phyloP scores from a whole-genome alignment of 2,888 invertebrate genomes.

The Drosophila helvetica region DNA sequence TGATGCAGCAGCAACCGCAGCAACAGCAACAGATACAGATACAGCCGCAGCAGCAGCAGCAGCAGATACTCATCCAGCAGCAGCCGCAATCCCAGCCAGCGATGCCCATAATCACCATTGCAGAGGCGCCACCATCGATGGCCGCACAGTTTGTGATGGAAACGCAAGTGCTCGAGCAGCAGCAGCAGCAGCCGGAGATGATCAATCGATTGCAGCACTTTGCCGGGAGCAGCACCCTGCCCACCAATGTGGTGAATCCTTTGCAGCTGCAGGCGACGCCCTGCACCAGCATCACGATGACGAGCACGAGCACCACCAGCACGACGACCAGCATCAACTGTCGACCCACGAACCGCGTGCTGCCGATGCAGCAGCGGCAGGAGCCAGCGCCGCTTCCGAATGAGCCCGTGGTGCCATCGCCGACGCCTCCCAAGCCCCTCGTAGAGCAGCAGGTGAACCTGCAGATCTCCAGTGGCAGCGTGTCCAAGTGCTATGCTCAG shows the following conservation, averaged over 20 bases:
- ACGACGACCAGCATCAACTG: slow-evolving; percentile 34
- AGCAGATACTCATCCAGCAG: slow-evolving; percentile 29
- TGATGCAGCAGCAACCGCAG: slow-evolving; percentile 13
- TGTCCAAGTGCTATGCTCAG: slow-evolving; percentile 47
- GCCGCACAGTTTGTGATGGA: slow-evolving; percentile 51
- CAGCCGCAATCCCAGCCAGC: slow-evolving; percentile 49
- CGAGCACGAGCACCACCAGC: slow-evolving; percentile 38
- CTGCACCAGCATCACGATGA: slow-evolving; percentile 43
- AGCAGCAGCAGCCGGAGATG: slow-evolving; percentile 50
- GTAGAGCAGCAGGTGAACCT: slow-evolving; percentile 56
- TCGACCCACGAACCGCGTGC: slow-evolving; percentile 90
- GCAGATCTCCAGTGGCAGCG: slow-evolving; percentile 20
- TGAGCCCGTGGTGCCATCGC: slow-evolving; percentile 62
- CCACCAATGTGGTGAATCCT: slow-evolving; percentile 90
- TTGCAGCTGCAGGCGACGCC: slow-evolving; percentile 85
- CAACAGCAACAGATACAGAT: slow-evolving; percentile 7
- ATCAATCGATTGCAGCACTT: slow-evolving; percentile 63
- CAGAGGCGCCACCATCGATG: slow-evolving; percentile 31
- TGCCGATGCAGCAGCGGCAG: slow-evolving; percentile 90
- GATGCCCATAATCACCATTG: slow-evolving; percentile 54
- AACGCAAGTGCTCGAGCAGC: slow-evolving; percentile 47
- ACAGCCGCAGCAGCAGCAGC: slow-evolving; percentile 29
- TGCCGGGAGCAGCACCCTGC: slow-evolving; percentile 84
- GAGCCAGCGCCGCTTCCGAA: slow-evolving; percentile 74
- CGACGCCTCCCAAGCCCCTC: slow-evolving; percentile 65